phyloP scores from a whole-genome alignment of 1,140 invertebrate species.

The Bombus impatiens region DNA sequence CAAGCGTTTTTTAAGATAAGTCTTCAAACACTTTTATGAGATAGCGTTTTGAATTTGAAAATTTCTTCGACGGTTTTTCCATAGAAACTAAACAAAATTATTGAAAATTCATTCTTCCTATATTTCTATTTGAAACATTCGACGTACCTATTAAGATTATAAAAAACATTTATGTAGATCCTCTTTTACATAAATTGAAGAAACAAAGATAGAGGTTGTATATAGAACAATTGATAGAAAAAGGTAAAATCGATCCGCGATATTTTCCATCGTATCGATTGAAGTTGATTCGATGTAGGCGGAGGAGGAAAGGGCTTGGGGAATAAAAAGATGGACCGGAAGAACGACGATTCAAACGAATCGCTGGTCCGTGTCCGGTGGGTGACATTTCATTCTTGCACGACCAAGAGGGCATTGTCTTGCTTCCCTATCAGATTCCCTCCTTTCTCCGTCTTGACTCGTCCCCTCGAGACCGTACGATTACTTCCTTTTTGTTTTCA shows the following conservation, averaged over 20 bases:
- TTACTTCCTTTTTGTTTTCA: constrained; percentile 83
- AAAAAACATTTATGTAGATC: not conserved
- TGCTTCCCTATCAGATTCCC: constrained; percentile 74
- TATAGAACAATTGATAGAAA: not conserved
- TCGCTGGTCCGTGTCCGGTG: constrained; percentile 70
- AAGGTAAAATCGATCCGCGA: not conserved
- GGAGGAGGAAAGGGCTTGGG: constrained; percentile 46
- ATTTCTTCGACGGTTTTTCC: too few species aligned
- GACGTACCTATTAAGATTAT: too few species aligned
- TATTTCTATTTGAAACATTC: too few species aligned
- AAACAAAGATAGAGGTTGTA: not conserved
- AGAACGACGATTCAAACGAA: constrained; percentile 71
- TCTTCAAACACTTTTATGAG: too few species aligned
- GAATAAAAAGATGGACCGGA: constrained; percentile 66
- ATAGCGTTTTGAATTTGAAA: too few species aligned
- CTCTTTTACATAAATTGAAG: not conserved
- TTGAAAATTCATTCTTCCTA: too few species aligned
- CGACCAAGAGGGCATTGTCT: constrained; percentile 69
- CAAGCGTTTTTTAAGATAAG: too few species aligned
- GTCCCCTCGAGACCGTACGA: constrained; percentile 78
- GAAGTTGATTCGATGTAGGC: constrained; percentile 34
- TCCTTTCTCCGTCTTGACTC: constrained; percentile 72
- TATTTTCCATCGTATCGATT: constrained; percentile 48
- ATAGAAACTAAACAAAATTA: too few species aligned
- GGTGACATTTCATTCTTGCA: constrained; percentile 76